phyloP scores from a whole-genome alignment of 2,797 vertebrate genomes.

The Rhinogobio ventralis region DNA sequence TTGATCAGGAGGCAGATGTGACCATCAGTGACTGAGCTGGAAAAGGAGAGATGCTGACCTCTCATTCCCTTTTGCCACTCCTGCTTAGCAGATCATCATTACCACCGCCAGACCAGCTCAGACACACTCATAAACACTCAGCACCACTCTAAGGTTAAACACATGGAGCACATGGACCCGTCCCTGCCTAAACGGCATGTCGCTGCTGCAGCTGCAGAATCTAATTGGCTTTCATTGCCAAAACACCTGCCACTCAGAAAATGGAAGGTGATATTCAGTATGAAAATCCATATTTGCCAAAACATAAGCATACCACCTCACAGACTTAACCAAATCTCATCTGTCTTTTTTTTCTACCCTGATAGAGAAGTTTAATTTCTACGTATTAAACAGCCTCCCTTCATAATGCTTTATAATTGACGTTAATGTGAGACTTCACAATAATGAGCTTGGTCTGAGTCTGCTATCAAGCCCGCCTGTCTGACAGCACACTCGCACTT shows the following conservation, averaged over 20 bases:
- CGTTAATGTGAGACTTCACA: constrained; percentile 43
- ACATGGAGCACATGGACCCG: background rate
- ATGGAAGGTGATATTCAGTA: background rate
- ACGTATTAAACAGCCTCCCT: constrained; percentile 25
- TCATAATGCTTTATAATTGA: constrained; percentile 53
- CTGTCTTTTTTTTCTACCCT: constrained; percentile 18
- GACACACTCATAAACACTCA: constrained; percentile 31
- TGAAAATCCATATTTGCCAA: constrained; percentile 12
- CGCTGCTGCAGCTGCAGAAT: constrained; percentile 13
- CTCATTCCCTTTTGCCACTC: constrained; percentile 9
- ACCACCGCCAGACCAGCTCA: constrained; percentile 4
- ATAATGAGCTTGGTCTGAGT: constrained; percentile 54
- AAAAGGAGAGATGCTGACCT: constrained; percentile 32
- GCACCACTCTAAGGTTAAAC: constrained; percentile 15
- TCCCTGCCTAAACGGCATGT: constrained; percentile 12
- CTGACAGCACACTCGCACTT: constrained; percentile 34
- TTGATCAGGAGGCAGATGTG: constrained; percentile 56
- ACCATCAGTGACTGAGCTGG: constrained; percentile 37
- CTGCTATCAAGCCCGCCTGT: constrained; percentile 44
- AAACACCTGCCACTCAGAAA: constrained; percentile 23
- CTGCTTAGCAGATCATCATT: constrained; percentile 3
- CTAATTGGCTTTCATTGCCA: constrained; percentile 16
- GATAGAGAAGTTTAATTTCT: constrained; percentile 46
- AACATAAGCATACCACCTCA: background rate
- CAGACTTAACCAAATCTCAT: constrained; percentile 1